A percentile compares a stretch with the other conserved stretches of the same genome.
phyloP scores from a whole-genome alignment of 2,888 invertebrate species.

The Daptonema setosum region DNA sequence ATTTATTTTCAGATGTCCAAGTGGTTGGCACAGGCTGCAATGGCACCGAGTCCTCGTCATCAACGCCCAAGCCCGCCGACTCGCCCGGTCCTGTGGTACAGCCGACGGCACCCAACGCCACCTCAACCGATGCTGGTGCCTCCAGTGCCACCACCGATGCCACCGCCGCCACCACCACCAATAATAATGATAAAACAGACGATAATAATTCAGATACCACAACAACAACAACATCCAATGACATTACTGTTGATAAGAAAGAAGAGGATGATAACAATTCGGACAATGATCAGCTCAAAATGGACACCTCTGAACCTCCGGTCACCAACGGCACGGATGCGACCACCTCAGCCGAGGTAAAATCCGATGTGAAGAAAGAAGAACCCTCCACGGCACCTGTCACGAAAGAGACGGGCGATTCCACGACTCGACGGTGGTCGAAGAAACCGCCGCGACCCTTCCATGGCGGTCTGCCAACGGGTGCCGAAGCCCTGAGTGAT shows the following conservation, averaged over 20 bases:
- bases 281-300: neutral
- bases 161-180: neutral
- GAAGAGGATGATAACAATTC: neutral
- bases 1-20: too few relatives aligned
- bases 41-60: too few relatives aligned
- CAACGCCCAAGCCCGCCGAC: too few relatives aligned
- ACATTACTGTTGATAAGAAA: neutral
- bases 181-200: neutral
- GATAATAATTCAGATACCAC: neutral
- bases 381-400: neutral
- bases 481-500: conserved; percentile 11
- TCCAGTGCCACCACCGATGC: neutral
- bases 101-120: too few relatives aligned
- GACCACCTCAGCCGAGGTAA: neutral
- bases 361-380: neutral
- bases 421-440: neutral
- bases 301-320: neutral
- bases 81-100: too few relatives aligned
- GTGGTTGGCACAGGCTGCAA: too few relatives aligned
- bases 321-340: neutral
- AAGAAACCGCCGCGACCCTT: neutral
- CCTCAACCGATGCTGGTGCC: neutral
- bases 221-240: neutral
- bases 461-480: conserved; percentile 15
- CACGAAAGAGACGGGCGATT: neutral